phyloP scores from a whole-genome alignment of 2,888 invertebrate genomes.

The Cactoblastis cactorum region DNA sequence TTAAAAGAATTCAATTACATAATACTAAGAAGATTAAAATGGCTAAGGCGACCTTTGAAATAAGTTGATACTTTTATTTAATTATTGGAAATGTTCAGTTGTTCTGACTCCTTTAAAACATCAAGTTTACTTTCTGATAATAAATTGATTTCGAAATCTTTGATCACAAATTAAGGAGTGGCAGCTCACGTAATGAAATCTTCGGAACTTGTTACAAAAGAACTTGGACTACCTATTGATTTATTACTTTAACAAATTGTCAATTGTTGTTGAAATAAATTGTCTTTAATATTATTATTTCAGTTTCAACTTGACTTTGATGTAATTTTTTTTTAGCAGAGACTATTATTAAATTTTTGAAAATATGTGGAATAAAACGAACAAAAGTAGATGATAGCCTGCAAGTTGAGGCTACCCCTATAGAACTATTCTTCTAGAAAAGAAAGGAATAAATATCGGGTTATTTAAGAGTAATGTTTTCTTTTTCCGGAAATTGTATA shows the following conservation, averaged over 20 bases:
- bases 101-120: neutral
- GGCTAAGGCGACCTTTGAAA: conserved; percentile 67
- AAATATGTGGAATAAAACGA: too few species aligned
- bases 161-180: conserved; percentile 21
- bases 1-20: conserved; percentile 75
- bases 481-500: too few species aligned
- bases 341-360: neutral
- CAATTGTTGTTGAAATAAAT: conserved; percentile 6
- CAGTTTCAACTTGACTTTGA: neutral
- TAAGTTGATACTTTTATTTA: conserved; percentile 53
- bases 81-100: conserved; percentile 50
- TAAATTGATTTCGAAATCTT: conserved; percentile 38
- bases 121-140: conserved; percentile 24
- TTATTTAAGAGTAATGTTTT: too few species aligned
- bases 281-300: neutral
- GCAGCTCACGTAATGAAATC: conserved; percentile 6
- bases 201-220: conserved; percentile 2
- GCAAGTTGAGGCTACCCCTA: too few species aligned
- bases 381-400: too few species aligned
- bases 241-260: conserved; percentile 5
- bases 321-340: neutral
- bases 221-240: neutral
- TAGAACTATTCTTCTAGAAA: too few species aligned
- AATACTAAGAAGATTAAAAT: conserved; percentile 70
- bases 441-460: too few species aligned